Evolutionary conservation across 2,113 vertebrate species (phyloP).

Genomic region (Todiramphus saurophagus): DNA sequence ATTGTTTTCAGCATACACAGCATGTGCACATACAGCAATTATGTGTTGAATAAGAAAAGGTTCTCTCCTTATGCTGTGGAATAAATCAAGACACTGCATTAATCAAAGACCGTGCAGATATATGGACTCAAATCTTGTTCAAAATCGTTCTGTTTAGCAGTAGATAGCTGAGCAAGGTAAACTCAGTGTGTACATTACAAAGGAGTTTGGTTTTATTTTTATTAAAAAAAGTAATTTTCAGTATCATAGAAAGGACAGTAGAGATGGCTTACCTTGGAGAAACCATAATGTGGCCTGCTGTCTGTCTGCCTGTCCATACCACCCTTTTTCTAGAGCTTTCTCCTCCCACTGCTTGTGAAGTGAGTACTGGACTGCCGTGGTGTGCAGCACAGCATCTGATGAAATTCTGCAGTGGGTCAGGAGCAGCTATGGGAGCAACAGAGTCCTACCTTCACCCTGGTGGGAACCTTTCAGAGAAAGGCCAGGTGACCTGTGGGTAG

Average conservation of each 20-base stretch:
- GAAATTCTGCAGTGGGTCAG: not conserved
- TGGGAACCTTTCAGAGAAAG: not conserved
- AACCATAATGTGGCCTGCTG: not conserved
- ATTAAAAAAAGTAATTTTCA: not conserved
- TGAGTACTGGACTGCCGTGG: not conserved
- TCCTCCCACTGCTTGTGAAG: not conserved
- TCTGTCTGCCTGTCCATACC: not conserved
- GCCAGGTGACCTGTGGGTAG: not conserved
- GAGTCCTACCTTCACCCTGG: not conserved
- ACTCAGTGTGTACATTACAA: not conserved
- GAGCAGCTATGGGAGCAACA: not conserved
- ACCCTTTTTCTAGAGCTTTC: not conserved
- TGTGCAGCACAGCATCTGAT: not conserved
- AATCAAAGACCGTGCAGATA: slow-evolving; percentile 11
- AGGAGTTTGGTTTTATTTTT: not conserved
- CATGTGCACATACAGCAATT: slow-evolving; percentile 70
- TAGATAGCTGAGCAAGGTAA: not conserved
- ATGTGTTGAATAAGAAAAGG: slow-evolving; percentile 50
- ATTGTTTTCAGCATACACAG: slow-evolving; percentile 64
- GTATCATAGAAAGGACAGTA: not conserved
- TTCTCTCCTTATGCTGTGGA: not conserved
- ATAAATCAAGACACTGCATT: slow-evolving; percentile 39
- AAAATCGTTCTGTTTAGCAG: slow-evolving; percentile 38
- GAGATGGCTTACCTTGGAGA: not conserved
- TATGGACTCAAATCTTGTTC: not conserved